phyloP scores from a whole-genome alignment of 1,140 invertebrate genomes.

The Drosophila arawakana region DNA sequence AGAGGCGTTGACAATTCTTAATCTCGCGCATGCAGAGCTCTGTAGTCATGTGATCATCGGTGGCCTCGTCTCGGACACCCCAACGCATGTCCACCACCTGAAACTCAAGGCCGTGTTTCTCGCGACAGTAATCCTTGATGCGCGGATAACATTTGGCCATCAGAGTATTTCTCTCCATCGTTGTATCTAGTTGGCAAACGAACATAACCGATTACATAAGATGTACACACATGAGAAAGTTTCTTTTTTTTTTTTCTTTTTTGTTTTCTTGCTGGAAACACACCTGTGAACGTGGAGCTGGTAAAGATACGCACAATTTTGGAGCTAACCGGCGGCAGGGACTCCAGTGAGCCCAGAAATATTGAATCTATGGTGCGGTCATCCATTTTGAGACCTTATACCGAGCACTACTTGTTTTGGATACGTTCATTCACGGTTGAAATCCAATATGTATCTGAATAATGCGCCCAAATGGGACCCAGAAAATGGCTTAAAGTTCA shows the following conservation, averaged over 20 bases:
- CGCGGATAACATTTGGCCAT: constrained; percentile 99
- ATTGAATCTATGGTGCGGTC: constrained; percentile 95
- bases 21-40: constrained; percentile 99
- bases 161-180: constrained; percentile 97
- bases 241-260: background rate
- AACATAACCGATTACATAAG: constrained; percentile 65
- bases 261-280: constrained; percentile 49
- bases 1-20: constrained; percentile 97
- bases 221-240: constrained; percentile 31
- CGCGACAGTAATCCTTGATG: constrained; percentile 98
- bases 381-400: constrained; percentile 88
- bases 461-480: constrained; percentile 56
- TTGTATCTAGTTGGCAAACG: constrained; percentile 90
- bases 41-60: constrained; percentile 99
- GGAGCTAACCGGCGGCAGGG: constrained; percentile 96
- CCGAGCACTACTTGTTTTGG: constrained; percentile 13
- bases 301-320: constrained; percentile 99
- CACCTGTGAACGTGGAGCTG: constrained; percentile 99
- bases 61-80: constrained; percentile 97
- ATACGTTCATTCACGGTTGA: constrained; percentile 58
- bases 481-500: constrained; percentile 73
- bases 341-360: constrained; percentile 94
- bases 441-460: constrained; percentile 70
- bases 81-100: constrained; percentile 99
- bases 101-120: constrained; percentile 99